Percentiles rank a stretch among this genome's conserved stretches.
phyloP scores from a whole-genome alignment of 1,140 invertebrate species.

The Sycobia sp. region DNA sequence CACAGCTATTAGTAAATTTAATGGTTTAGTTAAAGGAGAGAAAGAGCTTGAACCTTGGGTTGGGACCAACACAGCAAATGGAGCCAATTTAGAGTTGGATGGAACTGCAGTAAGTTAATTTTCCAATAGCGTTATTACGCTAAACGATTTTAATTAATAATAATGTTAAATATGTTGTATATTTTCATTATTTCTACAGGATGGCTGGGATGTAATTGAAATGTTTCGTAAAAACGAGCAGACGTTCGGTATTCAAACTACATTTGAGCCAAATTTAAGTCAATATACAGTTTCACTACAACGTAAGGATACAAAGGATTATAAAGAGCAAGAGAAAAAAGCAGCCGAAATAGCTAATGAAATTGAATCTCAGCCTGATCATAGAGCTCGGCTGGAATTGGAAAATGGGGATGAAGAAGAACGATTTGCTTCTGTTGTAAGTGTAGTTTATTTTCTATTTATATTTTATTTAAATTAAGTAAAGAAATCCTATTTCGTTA shows the following conservation, averaged over 20 bases:
- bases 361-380: conserved; percentile 83
- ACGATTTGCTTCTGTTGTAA: conserved; percentile 75
- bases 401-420: conserved; percentile 94
- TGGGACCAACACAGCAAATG: conserved; percentile 67
- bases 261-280: conserved; percentile 82
- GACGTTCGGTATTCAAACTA: conserved; percentile 85
- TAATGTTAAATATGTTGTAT: not conserved
- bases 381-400: conserved; percentile 79
- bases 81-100: conserved; percentile 71
- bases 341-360: conserved; percentile 87
- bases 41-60: conserved; percentile 91
- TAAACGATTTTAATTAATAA: too few relatives aligned
- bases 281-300: conserved; percentile 89
- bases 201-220: conserved; percentile 93
- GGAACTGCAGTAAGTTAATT: conserved; percentile 59
- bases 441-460: conserved; percentile 41
- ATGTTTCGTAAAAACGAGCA: conserved; percentile 94
- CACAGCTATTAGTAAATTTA: conserved; percentile 73
- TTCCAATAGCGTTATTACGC: too few relatives aligned
- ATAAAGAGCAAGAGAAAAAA: conserved; percentile 70
- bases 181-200: conserved; percentile 59
- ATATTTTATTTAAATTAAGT: not conserved
- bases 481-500: not conserved
- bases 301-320: conserved; percentile 84
- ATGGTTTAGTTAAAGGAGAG: conserved; percentile 74